These are phyloP conservation scores for Luffia ferchaultella DNA, from an alignment of 2,888 invertebrate species.

Conservation along the genomic window DNA sequence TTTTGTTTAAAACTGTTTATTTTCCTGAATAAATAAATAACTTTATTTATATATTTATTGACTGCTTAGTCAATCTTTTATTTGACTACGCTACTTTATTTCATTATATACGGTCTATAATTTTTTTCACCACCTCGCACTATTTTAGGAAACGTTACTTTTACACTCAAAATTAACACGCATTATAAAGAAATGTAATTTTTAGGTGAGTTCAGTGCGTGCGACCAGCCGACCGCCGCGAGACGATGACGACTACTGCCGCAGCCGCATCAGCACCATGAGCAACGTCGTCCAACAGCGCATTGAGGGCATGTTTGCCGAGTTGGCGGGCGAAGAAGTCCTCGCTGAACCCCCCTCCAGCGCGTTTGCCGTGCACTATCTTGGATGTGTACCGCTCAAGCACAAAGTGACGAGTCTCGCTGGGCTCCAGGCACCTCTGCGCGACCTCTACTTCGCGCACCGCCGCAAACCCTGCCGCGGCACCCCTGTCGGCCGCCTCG, in stretches of 20 bases:
- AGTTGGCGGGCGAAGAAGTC: conserved; percentile 68
- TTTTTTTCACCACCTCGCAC: neutral
- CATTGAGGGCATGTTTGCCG: conserved; percentile 86
- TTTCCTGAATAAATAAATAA: no score
- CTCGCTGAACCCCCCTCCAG: conserved; percentile 66
- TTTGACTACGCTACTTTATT: neutral
- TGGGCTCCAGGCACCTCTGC: conserved; percentile 82
- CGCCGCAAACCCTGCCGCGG: conserved; percentile 59
- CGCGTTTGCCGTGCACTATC: conserved; percentile 78
- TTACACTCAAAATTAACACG: conserved; percentile 2
- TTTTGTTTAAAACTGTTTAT: no score
- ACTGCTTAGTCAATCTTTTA: neutral
- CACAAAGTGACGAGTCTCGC: conserved; percentile 84
- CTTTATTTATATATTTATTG: neutral
- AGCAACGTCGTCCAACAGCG: conserved; percentile 83
- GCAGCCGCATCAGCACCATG: conserved; percentile 40
- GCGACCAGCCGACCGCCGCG: conserved; percentile 33
- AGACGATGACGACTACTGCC: conserved; percentile 50
- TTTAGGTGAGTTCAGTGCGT: conserved; percentile 39
- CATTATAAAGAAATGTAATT: no score
- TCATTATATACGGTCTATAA: neutral
- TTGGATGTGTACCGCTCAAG: conserved; percentile 81
- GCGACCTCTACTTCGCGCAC: conserved; percentile 74
- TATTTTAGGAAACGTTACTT: neutral
- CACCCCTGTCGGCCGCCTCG: conserved; percentile 65